These are phyloP conservation scores for Drosophila pandora DNA, from an alignment of 1,140 invertebrate species.

Conservation along the genomic window DNA sequence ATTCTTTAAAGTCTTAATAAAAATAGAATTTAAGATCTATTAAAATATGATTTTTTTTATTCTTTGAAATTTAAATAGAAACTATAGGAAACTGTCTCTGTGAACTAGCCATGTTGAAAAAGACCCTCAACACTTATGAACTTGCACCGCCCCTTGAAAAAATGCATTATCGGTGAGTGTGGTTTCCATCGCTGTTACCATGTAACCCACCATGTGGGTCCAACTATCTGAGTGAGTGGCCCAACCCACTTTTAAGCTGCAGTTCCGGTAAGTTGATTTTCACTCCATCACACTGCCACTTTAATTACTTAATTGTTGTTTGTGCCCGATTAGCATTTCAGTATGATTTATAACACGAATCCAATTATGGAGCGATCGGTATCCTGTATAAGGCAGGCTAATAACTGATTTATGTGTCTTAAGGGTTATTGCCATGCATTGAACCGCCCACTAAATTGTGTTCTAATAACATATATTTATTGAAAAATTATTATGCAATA, in stretches of 20 bases:
- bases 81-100: neutral
- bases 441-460: conserved; percentile 12
- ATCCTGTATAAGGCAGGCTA: conserved; percentile 56
- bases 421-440: conserved; percentile 21
- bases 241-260: conserved; percentile 77
- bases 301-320: conserved; percentile 78
- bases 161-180: conserved; percentile 37
- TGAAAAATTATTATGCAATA: neutral
- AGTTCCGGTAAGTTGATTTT: conserved; percentile 75
- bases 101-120: conserved; percentile 2
- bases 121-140: neutral
- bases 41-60: too few relatives aligned
- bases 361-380: conserved; percentile 53
- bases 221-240: conserved; percentile 24
- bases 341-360: conserved; percentile 39
- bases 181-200: conserved; percentile 9
- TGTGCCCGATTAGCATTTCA: conserved; percentile 58
- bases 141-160: conserved; percentile 23
- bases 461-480: conserved; percentile 5
- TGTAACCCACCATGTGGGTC: conserved; percentile 8
- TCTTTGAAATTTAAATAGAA: too few relatives aligned
- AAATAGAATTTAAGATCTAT: neutral
- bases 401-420: conserved; percentile 39
- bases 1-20: too few relatives aligned
- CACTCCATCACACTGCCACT: conserved; percentile 56